Conservation (phyloP, 2,113 vertebrate species). For the Pyxicephalus adspersus region DNA sequence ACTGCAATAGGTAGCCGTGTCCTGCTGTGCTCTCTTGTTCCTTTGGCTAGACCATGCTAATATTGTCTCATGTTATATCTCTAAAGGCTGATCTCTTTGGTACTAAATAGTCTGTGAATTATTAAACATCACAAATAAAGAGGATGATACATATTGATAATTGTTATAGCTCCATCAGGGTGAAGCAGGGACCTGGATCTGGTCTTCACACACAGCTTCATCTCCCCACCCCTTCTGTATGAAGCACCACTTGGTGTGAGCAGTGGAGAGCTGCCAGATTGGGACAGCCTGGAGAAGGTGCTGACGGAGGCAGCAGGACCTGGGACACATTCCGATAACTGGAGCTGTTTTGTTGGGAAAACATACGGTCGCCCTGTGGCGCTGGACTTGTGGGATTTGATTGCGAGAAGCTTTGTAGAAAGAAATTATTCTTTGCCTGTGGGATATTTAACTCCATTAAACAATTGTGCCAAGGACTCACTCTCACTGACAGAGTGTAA, state of each 20-base stretch:
- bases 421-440: neutral
- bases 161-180: conserved; percentile 3
- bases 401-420: neutral
- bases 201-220: neutral
- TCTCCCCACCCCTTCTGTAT: conserved; percentile 27
- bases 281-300: conserved; percentile 27
- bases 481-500: conserved; percentile 21
- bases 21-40: neutral
- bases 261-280: conserved; percentile 10
- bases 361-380: neutral
- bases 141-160: neutral
- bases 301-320: conserved; percentile 4
- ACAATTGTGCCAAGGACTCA: conserved; percentile 9
- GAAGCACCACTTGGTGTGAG: conserved; percentile 10
- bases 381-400: neutral
- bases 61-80: neutral
- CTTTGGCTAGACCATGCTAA: neutral
- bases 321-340: conserved; percentile 1
- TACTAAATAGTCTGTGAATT: conserved; percentile 13
- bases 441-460: conserved; percentile 1
- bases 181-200: neutral
- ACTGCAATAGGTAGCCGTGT: neutral
- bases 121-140: conserved; percentile 13
- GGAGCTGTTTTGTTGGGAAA: conserved; percentile 1
- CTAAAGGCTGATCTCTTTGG: neutral